Evolutionary conservation across 2,888 invertebrate species (phyloP), one percentile per base, ranked within the genome.

Genomic region (Chymomyza fuscimana): DNA sequence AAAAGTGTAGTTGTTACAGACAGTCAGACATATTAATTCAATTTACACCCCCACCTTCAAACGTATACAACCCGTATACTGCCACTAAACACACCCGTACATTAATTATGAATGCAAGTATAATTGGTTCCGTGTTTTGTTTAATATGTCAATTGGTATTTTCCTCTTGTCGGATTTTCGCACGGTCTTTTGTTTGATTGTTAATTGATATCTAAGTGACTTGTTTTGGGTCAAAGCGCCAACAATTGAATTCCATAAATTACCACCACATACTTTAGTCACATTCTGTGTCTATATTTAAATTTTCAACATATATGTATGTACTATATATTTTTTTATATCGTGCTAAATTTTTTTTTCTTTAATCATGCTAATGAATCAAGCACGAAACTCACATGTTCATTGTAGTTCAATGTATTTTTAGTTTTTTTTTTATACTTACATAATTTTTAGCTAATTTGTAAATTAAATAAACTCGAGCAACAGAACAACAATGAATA

Each of bases 361-460:
- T 19, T 16, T 22, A 63, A 46, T 46, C 40, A 54, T 59, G 83
- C 77, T 83, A 83, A 83, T 81, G 73, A 78, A 74, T 56, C 65
- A 61, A 50, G 60, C 87, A 87, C 82, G 83, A 76, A 50, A 25
- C 60, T 54, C 59, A 64, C 64, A 64, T 56, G 36, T 51, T 64
- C 46, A 70, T 67, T 73, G 46, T 54, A 62, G 67, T 56, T 64
- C 68, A 63, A 46, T 61, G 36, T 36, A 32, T 15, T 61, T 61
- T 29, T 59, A 36, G 22, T 58, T 29, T 59, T 64, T 3, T 25
- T 51, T 25, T 52, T 65, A 15, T 22, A 7, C 16, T 65, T 65
- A 77, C 81, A 81, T 77, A 77, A 81, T 71, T 81, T 32, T 73
- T 64, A 74, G 73, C 74, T 87, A 86, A 87, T 86, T 84, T 76